Evolutionary conservation across 64 coral and sea anemone species (phyloP), one percentile per base, ranked within the genome.

Genomic region (Montipora efflorescens): DNA sequence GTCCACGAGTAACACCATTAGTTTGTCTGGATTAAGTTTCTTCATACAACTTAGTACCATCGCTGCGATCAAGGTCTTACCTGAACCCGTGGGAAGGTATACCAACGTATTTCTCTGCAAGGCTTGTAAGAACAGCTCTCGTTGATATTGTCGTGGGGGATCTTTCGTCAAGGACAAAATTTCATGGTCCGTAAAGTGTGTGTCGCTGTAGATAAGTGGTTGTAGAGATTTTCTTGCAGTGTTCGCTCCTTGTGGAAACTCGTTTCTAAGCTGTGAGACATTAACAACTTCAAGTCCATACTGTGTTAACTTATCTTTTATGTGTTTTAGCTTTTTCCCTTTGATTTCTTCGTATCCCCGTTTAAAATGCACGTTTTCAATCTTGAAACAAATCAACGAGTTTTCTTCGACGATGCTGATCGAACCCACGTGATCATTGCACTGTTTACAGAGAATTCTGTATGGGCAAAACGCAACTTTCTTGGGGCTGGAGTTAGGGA

Each of bases 31-130:
- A 66, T 98, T 98, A 5, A 98, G 84, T 64, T 88, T 96, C 49
- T 88, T 87, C 97, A 98, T 98, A 86, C 94, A 95, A 59, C 91
- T 94, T 1, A 98, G 64, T 2, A 93, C 89, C 97, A 98, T 96
- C 2, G 97, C 91, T 14, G 97, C 97, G 12, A 98, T 77, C 22
- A 98, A 52, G 2, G 97, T 98, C 22, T 98, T 98, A 0, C 97
- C 97, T n/a, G 97, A 98, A 13, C 97, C 97, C 69, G 97, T 98
- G 25, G 97, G 97, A 46, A 98, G 79, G 75, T 93, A 98, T 1
- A 96, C 77, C 79, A 98, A 59, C n/a, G 97, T 93, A 74, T 98
- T 99, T 4, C 92, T 90, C 19, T 79, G 20, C 79, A 99, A 79
- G 16, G 95, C 98, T 20, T 94, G 49, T 14, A 77, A 20, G 74